phyloP scores from a whole-genome alignment of 2,888 invertebrate genomes.

The Thymelicus lineola region DNA sequence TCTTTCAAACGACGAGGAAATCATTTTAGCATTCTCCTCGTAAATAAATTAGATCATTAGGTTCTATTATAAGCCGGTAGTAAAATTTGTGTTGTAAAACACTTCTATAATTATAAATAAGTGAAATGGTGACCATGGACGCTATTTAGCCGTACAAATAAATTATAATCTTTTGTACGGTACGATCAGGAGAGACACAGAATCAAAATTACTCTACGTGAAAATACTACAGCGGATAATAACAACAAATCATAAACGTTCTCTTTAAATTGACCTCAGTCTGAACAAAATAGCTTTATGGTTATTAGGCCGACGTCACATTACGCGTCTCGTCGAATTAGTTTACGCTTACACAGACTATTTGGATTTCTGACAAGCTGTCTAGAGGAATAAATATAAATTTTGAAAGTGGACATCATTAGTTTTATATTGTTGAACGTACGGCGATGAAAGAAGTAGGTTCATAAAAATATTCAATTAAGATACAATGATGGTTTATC shows the following conservation, averaged over 20 bases:
- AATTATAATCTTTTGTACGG: slow-evolving; percentile 20
- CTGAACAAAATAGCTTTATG: slow-evolving; percentile 56
- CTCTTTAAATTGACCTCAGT: slow-evolving; percentile 71
- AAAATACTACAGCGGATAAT: slow-evolving; percentile 67
- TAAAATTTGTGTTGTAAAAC: slow-evolving; percentile 2
- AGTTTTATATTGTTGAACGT: too few species aligned
- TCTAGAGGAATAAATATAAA: not conserved
- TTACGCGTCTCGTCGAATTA: slow-evolving; percentile 3
- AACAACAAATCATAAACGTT: slow-evolving; percentile 78
- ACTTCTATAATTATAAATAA: slow-evolving; percentile 4
- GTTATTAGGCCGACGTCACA: slow-evolving; percentile 39
- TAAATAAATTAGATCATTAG: slow-evolving; percentile 15
- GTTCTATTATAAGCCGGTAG: slow-evolving; percentile 1
- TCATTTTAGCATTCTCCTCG: slow-evolving; percentile 7
- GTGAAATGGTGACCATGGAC: slow-evolving; percentile 4
- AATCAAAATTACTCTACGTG: slow-evolving; percentile 33
- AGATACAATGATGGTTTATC: too few species aligned
- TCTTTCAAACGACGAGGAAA: slow-evolving; percentile 18
- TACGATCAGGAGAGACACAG: slow-evolving; percentile 1
- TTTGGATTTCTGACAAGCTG: slow-evolving; percentile 3
- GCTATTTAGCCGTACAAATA: slow-evolving; percentile 17
- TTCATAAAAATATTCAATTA: too few species aligned
- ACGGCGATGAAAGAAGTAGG: too few species aligned
- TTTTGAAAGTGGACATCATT: too few species aligned
- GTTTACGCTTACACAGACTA: not conserved